phyloP scores from a whole-genome alignment of 2,888 invertebrate species.

The Meiosimyza decipiens region DNA sequence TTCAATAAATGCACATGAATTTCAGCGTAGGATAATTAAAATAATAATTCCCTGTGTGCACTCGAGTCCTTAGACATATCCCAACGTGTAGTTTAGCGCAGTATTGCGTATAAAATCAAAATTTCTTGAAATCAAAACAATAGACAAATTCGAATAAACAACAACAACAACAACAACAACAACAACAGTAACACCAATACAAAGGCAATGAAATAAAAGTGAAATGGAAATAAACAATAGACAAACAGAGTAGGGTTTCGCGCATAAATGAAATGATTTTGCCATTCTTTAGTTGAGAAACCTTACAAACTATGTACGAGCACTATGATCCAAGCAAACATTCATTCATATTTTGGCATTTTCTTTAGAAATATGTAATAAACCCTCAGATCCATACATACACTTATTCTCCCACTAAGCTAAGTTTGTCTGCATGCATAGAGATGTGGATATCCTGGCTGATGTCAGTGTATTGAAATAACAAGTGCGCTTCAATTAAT shows the following conservation, averaged over 20 bases:
- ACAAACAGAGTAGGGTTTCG: constrained; percentile 14
- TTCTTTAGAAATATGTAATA: constrained; percentile 17
- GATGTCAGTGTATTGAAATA: constrained; percentile 40
- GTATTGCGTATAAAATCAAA: neutral
- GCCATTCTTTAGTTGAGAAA: neutral
- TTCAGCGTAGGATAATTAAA: constrained; percentile 28
- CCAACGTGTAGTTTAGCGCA: neutral
- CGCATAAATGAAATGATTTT: constrained; percentile 25
- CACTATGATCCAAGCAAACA: neutral
- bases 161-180: constrained; percentile 24
- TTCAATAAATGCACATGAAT: constrained; percentile 25
- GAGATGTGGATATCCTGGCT: neutral
- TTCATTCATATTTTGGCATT: constrained; percentile 14
- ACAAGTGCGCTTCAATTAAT: constrained; percentile 56
- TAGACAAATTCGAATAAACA: constrained; percentile 4
- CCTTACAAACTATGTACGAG: constrained; percentile 2
- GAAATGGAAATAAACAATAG: neutral
- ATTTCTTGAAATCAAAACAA: constrained; percentile 29
- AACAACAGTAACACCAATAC: neutral
- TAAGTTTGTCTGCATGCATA: constrained; percentile 27
- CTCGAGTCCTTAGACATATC: neutral
- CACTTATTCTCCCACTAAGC: constrained; percentile 44
- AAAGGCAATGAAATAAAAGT: neutral
- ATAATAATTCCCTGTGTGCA: constrained; percentile 18
- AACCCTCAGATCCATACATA: constrained; percentile 30